Evolutionary conservation across 2,113 vertebrate species (phyloP).

Genomic region (Polypterus bichir): DNA sequence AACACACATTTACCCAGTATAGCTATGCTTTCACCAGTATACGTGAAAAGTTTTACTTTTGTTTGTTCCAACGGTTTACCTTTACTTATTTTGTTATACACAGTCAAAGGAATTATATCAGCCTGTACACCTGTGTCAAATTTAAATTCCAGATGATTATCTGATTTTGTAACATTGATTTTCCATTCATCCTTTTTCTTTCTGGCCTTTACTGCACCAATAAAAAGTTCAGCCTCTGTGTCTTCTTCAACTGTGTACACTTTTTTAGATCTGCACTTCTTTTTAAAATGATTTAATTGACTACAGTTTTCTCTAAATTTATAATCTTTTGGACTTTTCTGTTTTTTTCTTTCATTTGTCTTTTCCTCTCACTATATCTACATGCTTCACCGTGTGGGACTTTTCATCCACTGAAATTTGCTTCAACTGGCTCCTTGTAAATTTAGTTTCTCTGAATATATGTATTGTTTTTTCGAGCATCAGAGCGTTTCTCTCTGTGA

Average conservation of each 20-base stretch:
- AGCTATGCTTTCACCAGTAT: slow-evolving; percentile 16
- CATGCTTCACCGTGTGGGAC: too few species aligned
- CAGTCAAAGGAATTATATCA: slow-evolving; percentile 13
- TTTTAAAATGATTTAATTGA: slow-evolving; percentile 11
- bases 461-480: too few species aligned
- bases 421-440: too few species aligned
- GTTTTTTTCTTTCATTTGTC: too few species aligned
- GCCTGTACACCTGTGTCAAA: slow-evolving; percentile 14
- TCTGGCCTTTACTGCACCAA: slow-evolving; percentile 1
- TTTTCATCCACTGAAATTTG: too few species aligned
- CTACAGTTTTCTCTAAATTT: slow-evolving; percentile 39
- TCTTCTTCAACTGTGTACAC: slow-evolving; percentile 10
- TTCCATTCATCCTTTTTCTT: slow-evolving; percentile 9
- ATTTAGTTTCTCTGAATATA: too few species aligned
- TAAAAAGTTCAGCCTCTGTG: slow-evolving; percentile 1
- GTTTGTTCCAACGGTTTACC: background rate
- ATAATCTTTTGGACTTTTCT: slow-evolving; percentile 1
- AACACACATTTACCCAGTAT: slow-evolving; percentile 14
- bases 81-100: slow-evolving; percentile 9
- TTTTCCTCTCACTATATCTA: too few species aligned
- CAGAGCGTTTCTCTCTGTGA: too few species aligned
- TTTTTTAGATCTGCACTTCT: slow-evolving; percentile 14
- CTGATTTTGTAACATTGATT: background rate
- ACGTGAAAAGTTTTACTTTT: slow-evolving; percentile 15
- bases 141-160: slow-evolving; percentile 9